Evolutionary conservation across 2,888 invertebrate species (phyloP).

Genomic region (Leucoptera coffeella): DNA sequence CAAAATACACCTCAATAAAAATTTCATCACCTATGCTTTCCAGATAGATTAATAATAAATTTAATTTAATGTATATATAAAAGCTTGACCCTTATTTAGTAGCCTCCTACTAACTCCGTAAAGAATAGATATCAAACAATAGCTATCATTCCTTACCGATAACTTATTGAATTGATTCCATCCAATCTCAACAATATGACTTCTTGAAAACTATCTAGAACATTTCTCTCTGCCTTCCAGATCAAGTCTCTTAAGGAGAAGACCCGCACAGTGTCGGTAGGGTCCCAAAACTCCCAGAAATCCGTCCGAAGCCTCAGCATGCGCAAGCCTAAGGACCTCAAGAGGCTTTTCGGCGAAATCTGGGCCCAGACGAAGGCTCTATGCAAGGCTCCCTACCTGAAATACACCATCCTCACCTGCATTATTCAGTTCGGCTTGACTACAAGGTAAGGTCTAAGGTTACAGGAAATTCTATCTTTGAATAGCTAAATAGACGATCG

Average conservation of each 20-base stretch:
- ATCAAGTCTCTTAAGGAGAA: slow-evolving; percentile 67
- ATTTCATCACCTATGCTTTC: no score
- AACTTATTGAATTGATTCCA: no score
- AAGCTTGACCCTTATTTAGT: no score
- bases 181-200: no score
- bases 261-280: slow-evolving; percentile 56
- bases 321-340: slow-evolving; percentile 66
- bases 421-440: slow-evolving; percentile 79
- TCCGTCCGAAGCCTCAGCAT: slow-evolving; percentile 64
- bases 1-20: no score
- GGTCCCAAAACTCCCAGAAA: slow-evolving; percentile 57
- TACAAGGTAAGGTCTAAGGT: slow-evolving; percentile 54
- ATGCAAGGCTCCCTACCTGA: slow-evolving; percentile 67
- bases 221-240: slow-evolving; percentile 20
- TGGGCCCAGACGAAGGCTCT: slow-evolving; percentile 70
- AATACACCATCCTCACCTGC: slow-evolving; percentile 70
- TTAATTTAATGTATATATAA: no score
- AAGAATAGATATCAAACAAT: no score
- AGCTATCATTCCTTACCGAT: no score
- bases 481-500: no score
- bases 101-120: no score
- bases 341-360: slow-evolving; percentile 61
- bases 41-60: no score
- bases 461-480: slow-evolving; percentile 4
- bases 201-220: no score